Percentiles rank a stretch among this genome's conserved stretches.
phyloP scores from a whole-genome alignment of 2,797 vertebrate genomes.

The Mormyrus proboscirostris region DNA sequence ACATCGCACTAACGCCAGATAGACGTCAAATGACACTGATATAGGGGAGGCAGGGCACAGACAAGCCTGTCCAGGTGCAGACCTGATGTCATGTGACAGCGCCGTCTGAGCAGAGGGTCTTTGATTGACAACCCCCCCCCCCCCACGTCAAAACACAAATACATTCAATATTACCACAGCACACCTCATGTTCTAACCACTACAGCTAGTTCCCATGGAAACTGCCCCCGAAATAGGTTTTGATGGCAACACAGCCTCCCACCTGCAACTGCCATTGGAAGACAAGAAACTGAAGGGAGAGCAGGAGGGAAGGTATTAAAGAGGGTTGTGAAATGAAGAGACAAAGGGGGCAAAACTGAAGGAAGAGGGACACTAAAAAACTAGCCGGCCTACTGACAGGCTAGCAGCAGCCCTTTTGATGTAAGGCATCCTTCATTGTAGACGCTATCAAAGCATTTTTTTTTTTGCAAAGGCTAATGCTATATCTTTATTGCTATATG shows the following conservation, averaged over 20 bases:
- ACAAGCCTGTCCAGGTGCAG: neutral
- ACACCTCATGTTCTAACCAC: neutral
- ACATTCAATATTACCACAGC: slow-evolving; percentile 8
- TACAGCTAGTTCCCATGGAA: slow-evolving; percentile 27
- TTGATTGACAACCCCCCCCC: slow-evolving; percentile 16
- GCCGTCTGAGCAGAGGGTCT: neutral
- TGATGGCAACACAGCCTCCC: slow-evolving; percentile 14
- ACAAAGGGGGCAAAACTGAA: neutral
- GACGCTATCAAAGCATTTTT: neutral
- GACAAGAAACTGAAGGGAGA: neutral
- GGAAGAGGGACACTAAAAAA: neutral
- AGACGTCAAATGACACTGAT: neutral
- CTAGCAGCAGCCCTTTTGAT: neutral
- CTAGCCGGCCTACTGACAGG: neutral
- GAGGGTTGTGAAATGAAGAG: neutral
- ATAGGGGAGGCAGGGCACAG: neutral
- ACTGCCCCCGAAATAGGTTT: slow-evolving; percentile 22
- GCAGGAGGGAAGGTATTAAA: neutral
- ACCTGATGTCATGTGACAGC: neutral
- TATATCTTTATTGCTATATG: neutral
- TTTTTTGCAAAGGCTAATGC: neutral
- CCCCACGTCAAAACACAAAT: neutral
- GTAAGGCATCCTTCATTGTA: neutral
- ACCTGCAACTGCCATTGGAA: slow-evolving; percentile 15
- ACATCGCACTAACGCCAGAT: neutral